Base-by-base conservation (phyloP, 2,888 invertebrate genomes). In the Mechanitis messenoides region DNA sequence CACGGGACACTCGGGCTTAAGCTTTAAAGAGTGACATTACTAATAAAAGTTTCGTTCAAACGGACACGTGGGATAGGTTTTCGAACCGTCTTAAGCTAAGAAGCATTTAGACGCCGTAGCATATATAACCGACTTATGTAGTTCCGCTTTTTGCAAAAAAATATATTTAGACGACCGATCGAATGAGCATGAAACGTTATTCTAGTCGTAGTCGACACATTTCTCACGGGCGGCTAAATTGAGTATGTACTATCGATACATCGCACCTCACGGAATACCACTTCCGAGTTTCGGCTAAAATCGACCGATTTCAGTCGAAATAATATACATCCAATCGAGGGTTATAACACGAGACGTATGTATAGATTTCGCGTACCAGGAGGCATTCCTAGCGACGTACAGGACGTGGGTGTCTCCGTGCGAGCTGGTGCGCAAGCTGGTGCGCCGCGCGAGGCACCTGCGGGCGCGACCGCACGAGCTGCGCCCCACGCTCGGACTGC, bases 341-440 rank as follows among this genome's bases (percentile, higher is more conserved):
- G 4, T 47, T 47, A 31, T 50, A 31, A 50, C 7, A 9, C 53
- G 31, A 53, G 45, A 59, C 53, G 31, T 67, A 71, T 74, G 71
- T 67, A 64, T 91, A 96, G 96, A 96, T 86, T 95, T 97, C 87
- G 92, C 96, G 84, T 98, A 96, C 89, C 97, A 97, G 91, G 99
- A 99, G 91, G 98, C 99, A 68, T 99, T 99, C 90, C 92, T 99
- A 72, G 97, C 98, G 60, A 99, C 99, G 65, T 99, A 99, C 89
- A 93, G 98, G 72, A 98, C 98, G 66, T 98, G 98, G 91, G 94
- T 98, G 80, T 92, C 95, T 64, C 97, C 98, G 33, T 88, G 93
- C 75, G 96, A 95, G 71, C 91, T 98, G 71, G 93, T 98, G 71
- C 93, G 94, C 76, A 97, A 98, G 77, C 90, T 98, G 61, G 94